Evolutionary conservation across 2,113 vertebrate genomes (phyloP).

Genomic region (Rhodinocichla rosea): DNA sequence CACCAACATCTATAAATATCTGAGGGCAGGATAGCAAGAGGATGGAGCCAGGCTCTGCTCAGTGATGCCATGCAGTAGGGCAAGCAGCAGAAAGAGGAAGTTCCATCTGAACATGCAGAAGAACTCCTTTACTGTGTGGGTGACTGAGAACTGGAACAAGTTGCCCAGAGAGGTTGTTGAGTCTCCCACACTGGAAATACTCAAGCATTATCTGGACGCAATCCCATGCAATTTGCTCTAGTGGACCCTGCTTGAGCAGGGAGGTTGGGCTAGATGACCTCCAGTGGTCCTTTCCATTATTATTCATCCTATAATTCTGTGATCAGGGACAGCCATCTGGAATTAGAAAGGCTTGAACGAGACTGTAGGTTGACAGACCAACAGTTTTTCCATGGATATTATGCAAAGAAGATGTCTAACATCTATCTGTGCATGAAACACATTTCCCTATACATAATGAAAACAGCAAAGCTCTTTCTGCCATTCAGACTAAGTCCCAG

Average conservation of each 20-base stretch:
- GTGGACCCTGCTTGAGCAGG: background rate
- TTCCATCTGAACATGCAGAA: background rate
- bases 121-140: background rate
- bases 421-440: background rate
- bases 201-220: background rate
- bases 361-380: background rate
- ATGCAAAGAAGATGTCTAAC: background rate
- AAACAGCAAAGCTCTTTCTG: background rate
- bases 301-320: background rate
- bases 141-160: background rate
- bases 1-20: background rate
- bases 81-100: rapidly evolving
- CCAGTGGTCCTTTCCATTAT: background rate
- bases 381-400: background rate
- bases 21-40: background rate
- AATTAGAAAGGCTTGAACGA: background rate
- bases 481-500: background rate
- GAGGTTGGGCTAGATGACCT: background rate
- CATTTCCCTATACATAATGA: background rate
- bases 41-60: background rate
- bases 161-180: background rate
- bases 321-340: background rate
- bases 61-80: background rate
- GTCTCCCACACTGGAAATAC: background rate
- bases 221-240: background rate